A percentile compares a stretch with the other conserved stretches of the same genome.
Evolutionary conservation across 2,888 invertebrate genomes (phyloP).

Genomic region (Onthophagus sagittarius): DNA sequence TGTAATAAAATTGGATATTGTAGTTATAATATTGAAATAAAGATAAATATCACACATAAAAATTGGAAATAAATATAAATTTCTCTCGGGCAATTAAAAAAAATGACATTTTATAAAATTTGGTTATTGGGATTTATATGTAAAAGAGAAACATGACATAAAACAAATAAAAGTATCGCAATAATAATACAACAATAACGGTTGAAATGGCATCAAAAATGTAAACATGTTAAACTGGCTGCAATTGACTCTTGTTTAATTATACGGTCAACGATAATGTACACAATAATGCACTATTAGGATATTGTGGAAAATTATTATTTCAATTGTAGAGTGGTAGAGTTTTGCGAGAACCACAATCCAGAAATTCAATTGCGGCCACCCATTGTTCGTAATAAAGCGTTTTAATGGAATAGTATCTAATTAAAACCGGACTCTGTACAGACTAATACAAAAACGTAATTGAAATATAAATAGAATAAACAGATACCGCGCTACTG

Average conservation of each 20-base stretch:
- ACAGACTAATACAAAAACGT: background rate
- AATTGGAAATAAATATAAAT: too few species aligned
- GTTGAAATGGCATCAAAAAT: background rate
- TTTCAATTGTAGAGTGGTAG: background rate
- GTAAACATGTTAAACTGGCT: background rate
- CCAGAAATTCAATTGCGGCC: background rate
- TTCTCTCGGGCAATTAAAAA: too few species aligned
- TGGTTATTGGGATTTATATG: background rate
- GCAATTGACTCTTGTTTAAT: background rate
- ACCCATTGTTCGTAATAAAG: background rate
- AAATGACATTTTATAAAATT: background rate
- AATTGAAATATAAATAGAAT: background rate
- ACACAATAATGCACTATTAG: background rate
- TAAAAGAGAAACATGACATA: background rate
- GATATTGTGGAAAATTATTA: background rate
- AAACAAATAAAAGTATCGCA: background rate
- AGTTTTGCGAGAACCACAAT: background rate
- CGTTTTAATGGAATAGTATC: background rate
- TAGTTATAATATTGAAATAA: too few species aligned
- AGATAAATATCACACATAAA: too few species aligned
- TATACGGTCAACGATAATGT: background rate
- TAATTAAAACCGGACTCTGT: background rate
- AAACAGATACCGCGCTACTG: background rate
- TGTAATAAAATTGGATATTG: too few species aligned
- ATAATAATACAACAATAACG: background rate